A percentile compares a stretch with the other conserved stretches of the same genome.
These are phyloP conservation scores for Bufo bufo DNA, from an alignment of 2,113 vertebrate species.

Conservation along the genomic window DNA sequence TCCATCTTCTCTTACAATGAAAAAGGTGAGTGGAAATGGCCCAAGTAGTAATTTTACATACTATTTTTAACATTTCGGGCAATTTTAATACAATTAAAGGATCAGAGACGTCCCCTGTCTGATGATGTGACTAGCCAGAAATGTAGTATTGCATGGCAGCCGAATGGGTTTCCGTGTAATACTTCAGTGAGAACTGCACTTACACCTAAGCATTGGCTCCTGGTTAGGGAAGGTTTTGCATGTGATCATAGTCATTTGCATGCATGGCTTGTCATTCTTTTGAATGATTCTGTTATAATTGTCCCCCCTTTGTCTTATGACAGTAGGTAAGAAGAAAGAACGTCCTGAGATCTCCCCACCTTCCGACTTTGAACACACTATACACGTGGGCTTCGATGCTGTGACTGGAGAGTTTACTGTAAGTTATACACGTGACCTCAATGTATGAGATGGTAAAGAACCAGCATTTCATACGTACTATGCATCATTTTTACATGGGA, in stretches of 20 bases:
- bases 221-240: neutral
- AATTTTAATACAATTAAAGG: neutral
- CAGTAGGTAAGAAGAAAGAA: slow-evolving; percentile 92
- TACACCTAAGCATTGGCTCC: too few species aligned
- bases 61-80: neutral
- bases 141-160: neutral
- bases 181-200: too few species aligned
- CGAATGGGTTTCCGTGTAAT: too few species aligned
- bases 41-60: neutral
- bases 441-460: neutral
- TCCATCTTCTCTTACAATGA: slow-evolving; percentile 93
- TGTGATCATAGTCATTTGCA: neutral
- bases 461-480: neutral
- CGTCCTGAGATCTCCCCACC: slow-evolving; percentile 95
- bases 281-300: neutral
- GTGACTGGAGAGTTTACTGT: slow-evolving; percentile 98
- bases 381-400: slow-evolving; percentile 96
- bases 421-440: slow-evolving; percentile 64
- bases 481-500: too few species aligned
- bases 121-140: too few species aligned
- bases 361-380: slow-evolving; percentile 96
- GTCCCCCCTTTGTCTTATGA: slow-evolving; percentile 29
- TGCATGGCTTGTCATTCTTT: neutral
- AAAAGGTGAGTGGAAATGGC: slow-evolving; percentile 76
- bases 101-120: neutral